These are phyloP conservation scores for Chrysotoxum bicinctum DNA, from an alignment of 2,888 invertebrate genomes.

Conservation along the genomic window DNA sequence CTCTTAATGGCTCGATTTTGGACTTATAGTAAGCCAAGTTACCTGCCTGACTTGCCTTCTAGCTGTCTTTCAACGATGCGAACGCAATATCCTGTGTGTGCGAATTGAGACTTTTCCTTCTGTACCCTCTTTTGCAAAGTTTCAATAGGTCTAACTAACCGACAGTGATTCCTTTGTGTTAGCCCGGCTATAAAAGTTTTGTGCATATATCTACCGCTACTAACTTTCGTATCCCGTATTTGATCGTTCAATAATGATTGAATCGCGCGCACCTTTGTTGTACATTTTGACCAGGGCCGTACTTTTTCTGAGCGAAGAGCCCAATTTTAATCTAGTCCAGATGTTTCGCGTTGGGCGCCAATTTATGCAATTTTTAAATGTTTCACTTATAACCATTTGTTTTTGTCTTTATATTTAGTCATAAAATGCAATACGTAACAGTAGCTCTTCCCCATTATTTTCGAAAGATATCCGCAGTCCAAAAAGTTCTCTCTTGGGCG, in stretches of 20 bases:
- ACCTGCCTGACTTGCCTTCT: constrained; percentile 10
- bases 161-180: constrained; percentile 62
- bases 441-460: too few relatives aligned
- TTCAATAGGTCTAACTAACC: constrained; percentile 45
- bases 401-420: background rate
- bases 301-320: background rate
- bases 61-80: constrained; percentile 60
- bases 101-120: background rate
- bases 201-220: constrained; percentile 61
- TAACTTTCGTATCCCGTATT: constrained; percentile 59
- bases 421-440: background rate
- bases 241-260: constrained; percentile 70
- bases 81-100: constrained; percentile 67
- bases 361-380: background rate
- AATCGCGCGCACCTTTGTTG: constrained; percentile 56
- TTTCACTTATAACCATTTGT: background rate
- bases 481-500: background rate
- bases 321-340: background rate
- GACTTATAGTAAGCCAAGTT: constrained; percentile 48
- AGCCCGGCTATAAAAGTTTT: constrained; percentile 59
- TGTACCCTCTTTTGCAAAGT: background rate
- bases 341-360: constrained; percentile 7
- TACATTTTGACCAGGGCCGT: constrained; percentile 6
- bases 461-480: background rate
- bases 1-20: constrained; percentile 67